Conservation (phyloP, 2,797 vertebrate species). For the Myiothlypis chrysogaster region DNA sequence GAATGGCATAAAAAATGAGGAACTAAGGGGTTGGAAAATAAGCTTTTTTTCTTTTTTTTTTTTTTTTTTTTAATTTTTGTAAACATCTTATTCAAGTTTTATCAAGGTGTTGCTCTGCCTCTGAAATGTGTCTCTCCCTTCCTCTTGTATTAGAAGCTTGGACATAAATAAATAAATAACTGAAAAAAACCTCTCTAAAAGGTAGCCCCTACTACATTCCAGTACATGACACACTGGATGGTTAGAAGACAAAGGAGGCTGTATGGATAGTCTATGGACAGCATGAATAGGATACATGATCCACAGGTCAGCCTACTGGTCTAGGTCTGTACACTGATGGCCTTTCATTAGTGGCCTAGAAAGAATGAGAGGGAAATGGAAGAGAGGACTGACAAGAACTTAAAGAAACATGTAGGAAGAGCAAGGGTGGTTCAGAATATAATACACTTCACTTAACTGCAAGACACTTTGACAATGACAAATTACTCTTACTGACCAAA, state of each 20-base stretch:
- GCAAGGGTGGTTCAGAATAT: background rate
- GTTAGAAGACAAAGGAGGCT: background rate
- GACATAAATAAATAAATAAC: background rate
- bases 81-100: background rate
- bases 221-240: rapidly evolving
- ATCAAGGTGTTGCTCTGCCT: background rate
- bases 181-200: background rate
- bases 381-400: background rate
- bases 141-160: background rate
- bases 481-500: background rate
- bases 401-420: background rate
- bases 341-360: background rate
- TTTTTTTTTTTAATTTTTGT: background rate
- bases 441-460: background rate
- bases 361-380: background rate
- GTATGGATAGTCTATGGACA: background rate
- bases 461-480: background rate
- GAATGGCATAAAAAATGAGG: background rate
- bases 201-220: background rate
- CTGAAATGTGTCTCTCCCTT: background rate
- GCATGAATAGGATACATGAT: background rate
- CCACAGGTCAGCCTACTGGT: background rate
- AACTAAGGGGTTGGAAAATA: background rate
- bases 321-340: background rate
- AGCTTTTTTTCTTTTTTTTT: background rate